Evolutionary conservation across 2,888 invertebrate genomes (phyloP).

Genomic region (Zaprionus obscuricornis): DNA sequence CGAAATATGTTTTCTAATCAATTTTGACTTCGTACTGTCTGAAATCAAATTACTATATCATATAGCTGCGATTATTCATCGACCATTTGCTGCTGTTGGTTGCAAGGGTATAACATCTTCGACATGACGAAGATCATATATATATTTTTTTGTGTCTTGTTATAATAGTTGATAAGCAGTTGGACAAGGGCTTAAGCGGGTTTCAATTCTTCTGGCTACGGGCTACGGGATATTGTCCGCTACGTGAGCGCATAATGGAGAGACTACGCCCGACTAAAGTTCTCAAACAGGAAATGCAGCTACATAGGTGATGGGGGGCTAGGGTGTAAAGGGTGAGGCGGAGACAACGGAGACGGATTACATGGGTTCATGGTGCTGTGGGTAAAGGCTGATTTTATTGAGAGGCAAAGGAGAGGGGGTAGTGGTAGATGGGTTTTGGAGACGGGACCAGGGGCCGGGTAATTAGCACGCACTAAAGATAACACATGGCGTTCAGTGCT

Average conservation of each 20-base stretch:
- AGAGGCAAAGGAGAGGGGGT: background rate
- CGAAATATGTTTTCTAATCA: too few species aligned
- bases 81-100: constrained; percentile 13
- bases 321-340: background rate
- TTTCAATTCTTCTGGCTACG: constrained; percentile 19
- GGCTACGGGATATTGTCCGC: constrained; percentile 13
- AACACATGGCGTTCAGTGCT: constrained; percentile 29
- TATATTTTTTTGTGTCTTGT: constrained; percentile 9
- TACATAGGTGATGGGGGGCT: background rate
- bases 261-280: constrained; percentile 16
- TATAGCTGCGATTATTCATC: too few species aligned
- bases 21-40: too few species aligned
- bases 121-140: background rate
- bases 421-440: background rate
- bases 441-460: background rate
- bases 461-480: constrained; percentile 37
- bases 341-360: too few species aligned
- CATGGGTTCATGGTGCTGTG: too few species aligned
- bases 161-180: constrained; percentile 52
- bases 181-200: constrained; percentile 52
- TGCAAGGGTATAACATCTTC: too few species aligned
- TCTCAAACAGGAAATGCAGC: constrained; percentile 53
- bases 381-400: too few species aligned
- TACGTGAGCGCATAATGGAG: constrained; percentile 58
- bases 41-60: too few species aligned